Conservation (phyloP, 2,797 vertebrate species). For the Cossypha polioptera region DNA sequence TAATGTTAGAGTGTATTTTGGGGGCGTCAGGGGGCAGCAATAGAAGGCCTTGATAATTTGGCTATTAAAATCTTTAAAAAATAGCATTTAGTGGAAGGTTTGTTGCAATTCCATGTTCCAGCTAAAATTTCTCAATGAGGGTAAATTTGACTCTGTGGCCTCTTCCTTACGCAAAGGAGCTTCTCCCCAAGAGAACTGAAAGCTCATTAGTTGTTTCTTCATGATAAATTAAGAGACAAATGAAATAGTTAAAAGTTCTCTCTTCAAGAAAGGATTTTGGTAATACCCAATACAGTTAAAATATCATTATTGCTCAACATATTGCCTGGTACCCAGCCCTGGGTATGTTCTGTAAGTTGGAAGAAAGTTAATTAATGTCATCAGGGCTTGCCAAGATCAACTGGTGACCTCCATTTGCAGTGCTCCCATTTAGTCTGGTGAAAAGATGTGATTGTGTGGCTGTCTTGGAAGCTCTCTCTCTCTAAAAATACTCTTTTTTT, state of each 20-base stretch:
- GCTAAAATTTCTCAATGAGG: not conserved
- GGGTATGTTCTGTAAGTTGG: not conserved
- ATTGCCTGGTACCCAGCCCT: not conserved
- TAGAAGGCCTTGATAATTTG: not conserved
- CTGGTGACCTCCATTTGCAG: not conserved
- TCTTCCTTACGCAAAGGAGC: not conserved
- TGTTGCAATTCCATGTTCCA: not conserved
- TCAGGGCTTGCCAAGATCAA: slow-evolving; percentile 8
- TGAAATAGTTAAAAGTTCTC: slow-evolving; percentile 28
- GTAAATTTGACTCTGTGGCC: not conserved
- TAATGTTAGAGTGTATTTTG: not conserved
- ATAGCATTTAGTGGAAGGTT: not conserved
- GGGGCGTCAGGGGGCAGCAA: not conserved
- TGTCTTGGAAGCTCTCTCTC: not conserved
- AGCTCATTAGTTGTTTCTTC: slow-evolving; percentile 5
- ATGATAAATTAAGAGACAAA: slow-evolving; percentile 26
- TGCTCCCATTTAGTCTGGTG: not conserved
- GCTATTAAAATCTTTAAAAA: not conserved
- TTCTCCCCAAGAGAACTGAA: not conserved
- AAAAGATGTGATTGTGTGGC: not conserved
- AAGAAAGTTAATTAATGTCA: slow-evolving; percentile 28
- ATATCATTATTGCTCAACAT: not conserved
- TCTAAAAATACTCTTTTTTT: not conserved
- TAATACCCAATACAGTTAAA: slow-evolving; percentile 18
- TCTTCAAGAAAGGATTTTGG: slow-evolving; percentile 29